A percentile compares a stretch with the other conserved stretches of the same genome.
phyloP scores from a whole-genome alignment of 2,888 invertebrate species.

The Xanthia togata region DNA sequence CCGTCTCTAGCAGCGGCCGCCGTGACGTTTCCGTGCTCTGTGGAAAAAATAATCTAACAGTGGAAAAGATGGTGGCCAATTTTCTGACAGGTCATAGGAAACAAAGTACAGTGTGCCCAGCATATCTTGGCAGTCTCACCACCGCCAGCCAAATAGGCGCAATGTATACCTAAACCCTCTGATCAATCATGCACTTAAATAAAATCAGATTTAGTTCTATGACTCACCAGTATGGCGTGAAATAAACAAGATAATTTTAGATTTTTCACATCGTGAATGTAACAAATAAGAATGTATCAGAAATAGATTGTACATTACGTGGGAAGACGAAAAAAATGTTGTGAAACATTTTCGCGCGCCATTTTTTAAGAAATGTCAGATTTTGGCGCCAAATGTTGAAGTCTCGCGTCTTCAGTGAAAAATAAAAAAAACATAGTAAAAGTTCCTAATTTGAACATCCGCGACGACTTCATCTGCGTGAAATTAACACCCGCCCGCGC shows the following conservation, averaged over 20 bases:
- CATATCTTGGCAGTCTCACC: constrained; percentile 17
- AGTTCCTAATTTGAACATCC: not conserved
- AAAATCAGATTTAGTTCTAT: constrained; percentile 32
- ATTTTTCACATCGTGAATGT: not conserved
- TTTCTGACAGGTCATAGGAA: not conserved
- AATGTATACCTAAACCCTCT: not conserved
- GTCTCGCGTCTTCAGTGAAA: not conserved
- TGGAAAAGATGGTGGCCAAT: not conserved
- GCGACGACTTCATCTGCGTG: no score
- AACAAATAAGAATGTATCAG: constrained; percentile 31
- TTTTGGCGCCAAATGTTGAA: no score
- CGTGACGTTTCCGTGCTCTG: not conserved
- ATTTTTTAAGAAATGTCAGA: constrained; percentile 41
- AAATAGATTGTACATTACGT: constrained; percentile 52
- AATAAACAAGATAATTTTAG: constrained; percentile 48
- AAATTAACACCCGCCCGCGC: no score
- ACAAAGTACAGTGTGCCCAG: constrained; percentile 3
- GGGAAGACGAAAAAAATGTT: constrained; percentile 30
- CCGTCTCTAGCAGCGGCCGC: not conserved
- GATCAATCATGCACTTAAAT: constrained; percentile 1
- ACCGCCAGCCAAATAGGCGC: not conserved
- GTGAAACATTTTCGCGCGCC: constrained; percentile 9
- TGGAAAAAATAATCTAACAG: not conserved
- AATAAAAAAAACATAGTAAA: not conserved
- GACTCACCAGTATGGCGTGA: constrained; percentile 38